These are phyloP conservation scores for Mus spretus DNA, from an alignment of 2,797 vertebrate genomes.

Conservation along the genomic window DNA sequence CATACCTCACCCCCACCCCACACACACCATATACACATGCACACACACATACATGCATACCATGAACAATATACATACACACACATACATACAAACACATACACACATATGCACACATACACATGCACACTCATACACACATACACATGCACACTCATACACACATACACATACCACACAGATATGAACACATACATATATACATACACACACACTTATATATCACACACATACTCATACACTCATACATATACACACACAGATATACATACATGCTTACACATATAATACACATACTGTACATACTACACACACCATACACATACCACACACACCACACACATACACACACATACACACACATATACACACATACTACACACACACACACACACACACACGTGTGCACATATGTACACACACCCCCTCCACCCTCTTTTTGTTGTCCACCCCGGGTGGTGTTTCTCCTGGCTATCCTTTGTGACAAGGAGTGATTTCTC, in stretches of 20 bases:
- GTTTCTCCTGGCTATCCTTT: constrained; percentile 32
- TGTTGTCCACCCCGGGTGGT: neutral
- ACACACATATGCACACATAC: neutral
- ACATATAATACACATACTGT: neutral
- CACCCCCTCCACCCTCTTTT: neutral
- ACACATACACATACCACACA: neutral
- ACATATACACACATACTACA: neutral
- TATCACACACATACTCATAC: neutral
- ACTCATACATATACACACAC: neutral
- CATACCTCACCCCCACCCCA: too few species aligned
- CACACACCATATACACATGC: neutral
- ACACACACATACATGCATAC: neutral
- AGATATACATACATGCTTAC: too few species aligned
- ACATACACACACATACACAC: neutral
- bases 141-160: neutral
- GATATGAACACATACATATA: neutral
- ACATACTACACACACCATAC: neutral
- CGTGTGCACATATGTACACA: neutral
- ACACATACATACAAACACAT: neutral
- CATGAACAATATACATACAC: neutral
- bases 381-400: neutral
- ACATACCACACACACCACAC: neutral
- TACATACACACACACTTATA: neutral
- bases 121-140: neutral
- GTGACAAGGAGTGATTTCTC: constrained; percentile 31